These are phyloP conservation scores for Cryptotermes secundus DNA, from an alignment of 1,140 invertebrate species.

Conservation along the genomic window DNA sequence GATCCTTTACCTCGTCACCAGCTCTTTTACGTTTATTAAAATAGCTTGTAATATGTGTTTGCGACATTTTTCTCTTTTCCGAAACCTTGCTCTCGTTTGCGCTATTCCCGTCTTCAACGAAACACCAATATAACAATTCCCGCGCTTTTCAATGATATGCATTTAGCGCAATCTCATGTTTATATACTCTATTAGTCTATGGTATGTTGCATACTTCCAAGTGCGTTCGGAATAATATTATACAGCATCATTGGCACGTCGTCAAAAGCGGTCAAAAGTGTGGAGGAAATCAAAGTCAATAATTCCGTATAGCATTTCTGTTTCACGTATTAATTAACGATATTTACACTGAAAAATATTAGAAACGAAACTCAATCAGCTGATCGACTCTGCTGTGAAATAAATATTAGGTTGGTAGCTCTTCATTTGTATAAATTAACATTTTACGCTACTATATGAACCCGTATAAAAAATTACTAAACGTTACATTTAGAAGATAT, in stretches of 20 bases:
- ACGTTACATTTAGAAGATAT: too few species aligned
- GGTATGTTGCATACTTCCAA: neutral
- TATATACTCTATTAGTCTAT: neutral
- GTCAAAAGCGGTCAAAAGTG: neutral
- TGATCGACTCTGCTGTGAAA: neutral
- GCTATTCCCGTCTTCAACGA: neutral
- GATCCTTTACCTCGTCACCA: constrained; percentile 2
- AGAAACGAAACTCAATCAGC: neutral
- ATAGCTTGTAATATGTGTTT: constrained; percentile 30
- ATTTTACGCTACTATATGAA: too few species aligned
- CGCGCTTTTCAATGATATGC: neutral
- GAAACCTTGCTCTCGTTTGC: neutral
- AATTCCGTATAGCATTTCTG: neutral
- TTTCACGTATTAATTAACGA: neutral
- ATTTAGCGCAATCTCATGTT: neutral
- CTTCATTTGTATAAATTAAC: too few species aligned
- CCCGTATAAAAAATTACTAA: too few species aligned
- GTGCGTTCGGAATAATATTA: neutral
- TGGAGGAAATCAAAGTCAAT: neutral
- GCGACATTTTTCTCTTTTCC: constrained; percentile 23
- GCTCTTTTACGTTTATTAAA: constrained; percentile 33
- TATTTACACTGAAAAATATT: neutral
- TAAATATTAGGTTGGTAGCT: neutral
- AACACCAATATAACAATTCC: neutral
- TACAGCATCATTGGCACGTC: neutral